Evolutionary conservation across 2,797 vertebrate genomes (phyloP).

Genomic region (Sebastes baramenuke): DNA sequence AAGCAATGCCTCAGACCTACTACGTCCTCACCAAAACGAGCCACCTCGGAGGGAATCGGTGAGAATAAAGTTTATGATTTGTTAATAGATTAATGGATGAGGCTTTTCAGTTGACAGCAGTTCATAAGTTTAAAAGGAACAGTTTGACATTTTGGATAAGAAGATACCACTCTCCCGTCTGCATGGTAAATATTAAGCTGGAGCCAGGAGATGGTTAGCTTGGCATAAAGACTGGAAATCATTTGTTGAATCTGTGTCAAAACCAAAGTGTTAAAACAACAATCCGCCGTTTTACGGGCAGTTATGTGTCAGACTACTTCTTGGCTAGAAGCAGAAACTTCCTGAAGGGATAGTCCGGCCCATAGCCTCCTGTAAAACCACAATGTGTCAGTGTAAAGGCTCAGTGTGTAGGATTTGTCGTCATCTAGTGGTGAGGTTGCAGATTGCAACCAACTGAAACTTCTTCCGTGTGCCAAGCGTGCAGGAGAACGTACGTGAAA

Average conservation of each 20-base stretch:
- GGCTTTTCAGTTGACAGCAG: not conserved
- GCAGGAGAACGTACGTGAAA: too few relatives aligned
- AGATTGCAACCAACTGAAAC: too few relatives aligned
- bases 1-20: slow-evolving; percentile 67
- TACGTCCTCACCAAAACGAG: slow-evolving; percentile 69
- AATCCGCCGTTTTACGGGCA: not conserved
- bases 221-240: not conserved
- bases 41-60: slow-evolving; percentile 73
- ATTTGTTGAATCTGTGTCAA: not conserved
- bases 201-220: not conserved
- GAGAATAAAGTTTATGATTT: slow-evolving; percentile 17
- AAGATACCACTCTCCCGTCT: not conserved
- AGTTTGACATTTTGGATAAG: not conserved
- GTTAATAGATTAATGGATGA: not conserved
- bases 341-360: not conserved
- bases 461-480: too few relatives aligned
- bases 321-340: not conserved
- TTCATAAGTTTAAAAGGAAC: not conserved
- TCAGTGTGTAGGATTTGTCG: too few relatives aligned
- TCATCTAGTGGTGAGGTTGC: too few relatives aligned
- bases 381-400: too few relatives aligned
- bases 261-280: not conserved
- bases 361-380: too few relatives aligned
- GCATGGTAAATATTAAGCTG: not conserved
- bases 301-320: not conserved